Base-by-base conservation (phyloP, 2,797 vertebrate species). In the Parauchenoglanis punctatus region DNA sequence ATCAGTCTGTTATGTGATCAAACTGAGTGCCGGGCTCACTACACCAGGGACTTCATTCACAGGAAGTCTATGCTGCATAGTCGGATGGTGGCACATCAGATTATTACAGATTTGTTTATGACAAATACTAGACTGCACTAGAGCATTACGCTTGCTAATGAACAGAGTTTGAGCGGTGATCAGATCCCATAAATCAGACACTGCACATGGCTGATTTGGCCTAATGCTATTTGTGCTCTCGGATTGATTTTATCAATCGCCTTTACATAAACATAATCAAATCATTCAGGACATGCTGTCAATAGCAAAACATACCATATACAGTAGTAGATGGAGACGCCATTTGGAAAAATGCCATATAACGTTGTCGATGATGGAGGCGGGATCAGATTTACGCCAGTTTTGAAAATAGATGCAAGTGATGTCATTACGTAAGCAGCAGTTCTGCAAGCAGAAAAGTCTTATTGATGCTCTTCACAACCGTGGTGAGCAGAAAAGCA, bases 1-100 rank as follows among this genome's bases (percentile, higher is more conserved):
- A 96, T 97, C 95, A 96, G 93, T 95, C 93, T 95, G 95, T 93
- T 94, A 89, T 68, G 88, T 91, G 93, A 93, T 95, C 94, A 94
- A 94, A 94, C 77, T 88, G 91, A 91, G 88, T 91, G 93, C 91
- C 77, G 88, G 88, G 87, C 20, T 82, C 70, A 56, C 91, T 83
- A 89, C 94, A 94, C 4, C 87, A 90, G 93, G 91, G 95, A 91
- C 89, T 92, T 84, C 89, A 1, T 89, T 92, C 91, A 61, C 91
- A 89, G 87, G 82, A 83, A 92, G 84, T 70, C 61, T 52, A 52
- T 12, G 25, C 35, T 68, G 73, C 52, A 40, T 56, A 83, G 83
- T 76, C 72, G 67, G 49, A 73, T 61, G 59, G 87, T 52, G 35
- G 76, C 83, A 83, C 73, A 78, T 78, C 75, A 82, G 40, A 46